Base-by-base conservation (phyloP, 2,797 vertebrate genomes). In the Fundulus diaphanus region DNA sequence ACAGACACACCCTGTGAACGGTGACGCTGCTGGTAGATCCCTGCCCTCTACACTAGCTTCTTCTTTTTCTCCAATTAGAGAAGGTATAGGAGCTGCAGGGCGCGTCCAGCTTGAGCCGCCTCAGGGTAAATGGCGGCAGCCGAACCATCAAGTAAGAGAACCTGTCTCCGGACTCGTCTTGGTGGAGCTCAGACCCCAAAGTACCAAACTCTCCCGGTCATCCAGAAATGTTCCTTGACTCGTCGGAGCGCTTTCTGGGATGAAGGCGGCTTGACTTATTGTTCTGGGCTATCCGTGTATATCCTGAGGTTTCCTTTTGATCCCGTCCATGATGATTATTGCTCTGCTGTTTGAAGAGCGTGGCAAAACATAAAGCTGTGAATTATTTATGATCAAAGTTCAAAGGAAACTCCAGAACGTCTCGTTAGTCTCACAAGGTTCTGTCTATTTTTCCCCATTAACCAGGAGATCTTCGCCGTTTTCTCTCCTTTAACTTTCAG, bases 401-500 rank as follows among this genome's bases (percentile, higher is more conserved):
- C 48, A 68, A 73, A 70, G 46, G 12, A 49, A 29, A 46, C 18
- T 59, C 69, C 46, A 31, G 63, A 80, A 69, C 42, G 29, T 27
- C n/a, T 56, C 1, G 22, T 9, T 70, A 12, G 9, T 57, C 27
- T 54, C 70, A 56, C n/a, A 11, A 42, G 31, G 1, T 31, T 3
- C 29, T 27, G 22, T 18, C 11, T 37, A 15, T 68, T 7, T 59
- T 24, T 15, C 20, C 13, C n/a, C 65, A 29, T 71, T 42, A 27
- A 7, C 13, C 33, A 29, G 15, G 27, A 42, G 46, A 70, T 18
- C 3, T 51, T 49, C 27, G 31, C 1, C 12, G 16, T 67, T 29
- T 20, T 29, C 51, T 69, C 67, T 18, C 71, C 77, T 78, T 71
- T 33, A 9, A 59, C 51, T 56, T 76, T 67, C 16, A 8, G 37